phyloP scores from a whole-genome alignment of 2,888 invertebrate species.

The Eucriotettix oculatus region DNA sequence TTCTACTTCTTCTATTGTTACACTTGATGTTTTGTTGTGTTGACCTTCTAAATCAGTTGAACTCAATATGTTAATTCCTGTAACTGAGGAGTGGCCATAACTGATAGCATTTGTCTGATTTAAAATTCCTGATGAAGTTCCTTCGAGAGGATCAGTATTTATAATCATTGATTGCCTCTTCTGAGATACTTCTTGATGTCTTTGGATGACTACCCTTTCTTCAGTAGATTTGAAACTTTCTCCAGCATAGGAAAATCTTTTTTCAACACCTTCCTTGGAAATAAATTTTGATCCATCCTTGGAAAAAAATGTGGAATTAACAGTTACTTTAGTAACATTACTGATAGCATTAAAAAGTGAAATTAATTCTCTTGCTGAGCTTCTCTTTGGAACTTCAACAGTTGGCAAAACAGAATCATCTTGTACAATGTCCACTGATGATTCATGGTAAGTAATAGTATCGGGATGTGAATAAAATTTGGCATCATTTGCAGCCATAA shows the following conservation, averaged over 20 bases:
- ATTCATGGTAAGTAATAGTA: slow-evolving; percentile 8
- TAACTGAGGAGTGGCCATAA: neutral
- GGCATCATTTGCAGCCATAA: slow-evolving; percentile 18
- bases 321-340: slow-evolving; percentile 36
- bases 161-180: neutral
- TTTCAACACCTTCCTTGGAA: slow-evolving; percentile 13
- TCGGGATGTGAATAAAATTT: slow-evolving; percentile 18
- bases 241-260: slow-evolving; percentile 12
- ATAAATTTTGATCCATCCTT: slow-evolving; percentile 28
- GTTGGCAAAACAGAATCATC: slow-evolving; percentile 16
- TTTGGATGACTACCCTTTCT: slow-evolving; percentile 12
- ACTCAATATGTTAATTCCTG: neutral
- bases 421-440: slow-evolving; percentile 18
- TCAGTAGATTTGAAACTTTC: slow-evolving; percentile 14
- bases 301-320: slow-evolving; percentile 31
- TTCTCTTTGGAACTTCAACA: slow-evolving; percentile 20
- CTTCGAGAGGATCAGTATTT: neutral
- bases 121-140: neutral
- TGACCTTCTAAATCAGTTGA: neutral
- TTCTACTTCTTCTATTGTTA: slow-evolving; percentile 7
- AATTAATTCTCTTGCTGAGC: slow-evolving; percentile 34
- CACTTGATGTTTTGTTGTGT: neutral
- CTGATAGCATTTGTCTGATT: neutral
- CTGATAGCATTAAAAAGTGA: slow-evolving; percentile 45
- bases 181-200: neutral